Conservation (phyloP, 1,140 invertebrate species). For the Homalodisca vitripennis region DNA sequence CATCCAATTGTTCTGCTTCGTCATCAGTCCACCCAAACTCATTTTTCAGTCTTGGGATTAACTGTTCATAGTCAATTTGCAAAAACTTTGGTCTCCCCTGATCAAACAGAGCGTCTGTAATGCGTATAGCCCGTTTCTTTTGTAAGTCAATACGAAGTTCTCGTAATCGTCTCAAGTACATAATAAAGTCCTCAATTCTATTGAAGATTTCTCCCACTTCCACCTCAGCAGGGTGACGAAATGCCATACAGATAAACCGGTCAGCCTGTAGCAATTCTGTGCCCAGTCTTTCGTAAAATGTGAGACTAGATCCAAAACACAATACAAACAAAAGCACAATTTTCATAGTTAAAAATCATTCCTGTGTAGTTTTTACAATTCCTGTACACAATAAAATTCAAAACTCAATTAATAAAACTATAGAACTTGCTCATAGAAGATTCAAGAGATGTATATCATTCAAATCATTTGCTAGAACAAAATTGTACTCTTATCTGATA, state of each 20-base stretch:
- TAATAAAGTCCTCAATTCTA: not conserved
- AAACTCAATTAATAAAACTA: no score
- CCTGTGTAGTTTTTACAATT: not conserved
- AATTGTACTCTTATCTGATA: no score
- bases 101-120: constrained; percentile 1
- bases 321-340: constrained; percentile 1
- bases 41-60: not conserved
- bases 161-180: constrained; percentile 3
- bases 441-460: no score
- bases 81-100: constrained; percentile 13
- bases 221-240: not conserved
- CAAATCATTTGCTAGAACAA: no score
- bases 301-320: not conserved
- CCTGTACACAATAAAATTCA: no score
- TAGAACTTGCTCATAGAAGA: no score
- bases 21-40: constrained; percentile 1
- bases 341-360: not conserved
- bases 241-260: not conserved
- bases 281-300: constrained; percentile 1
- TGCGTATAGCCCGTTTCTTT: not conserved
- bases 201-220: not conserved
- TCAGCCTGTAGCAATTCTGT: not conserved
- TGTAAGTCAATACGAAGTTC: not conserved
- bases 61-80: not conserved
- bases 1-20: not conserved